Conservation (phyloP, 1,140 invertebrate species). For the Nautilus pompilius region DNA sequence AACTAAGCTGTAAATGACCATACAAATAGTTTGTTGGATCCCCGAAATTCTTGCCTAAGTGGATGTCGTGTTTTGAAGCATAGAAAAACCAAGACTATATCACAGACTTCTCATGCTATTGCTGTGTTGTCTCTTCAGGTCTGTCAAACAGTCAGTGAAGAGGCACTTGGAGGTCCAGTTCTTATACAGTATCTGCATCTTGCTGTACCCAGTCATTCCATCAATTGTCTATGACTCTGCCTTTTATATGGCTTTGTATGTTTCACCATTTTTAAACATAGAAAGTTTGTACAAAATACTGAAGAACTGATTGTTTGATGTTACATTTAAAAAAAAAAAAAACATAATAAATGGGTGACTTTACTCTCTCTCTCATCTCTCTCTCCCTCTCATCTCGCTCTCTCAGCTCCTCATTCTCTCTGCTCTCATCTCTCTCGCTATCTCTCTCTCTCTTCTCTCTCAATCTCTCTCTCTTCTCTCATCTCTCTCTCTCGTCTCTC, state of each 20-base stretch:
- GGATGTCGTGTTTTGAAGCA: not conserved
- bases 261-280: conserved; percentile 13
- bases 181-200: conserved; percentile 2
- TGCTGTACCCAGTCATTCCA: conserved; percentile 17
- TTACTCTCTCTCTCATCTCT: no score
- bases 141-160: not conserved
- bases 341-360: no score
- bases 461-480: no score
- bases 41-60: not conserved
- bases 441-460: no score
- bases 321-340: no score
- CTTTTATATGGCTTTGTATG: conserved; percentile 19
- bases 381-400: no score
- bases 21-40: conserved; percentile 4
- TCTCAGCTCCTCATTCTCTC: no score
- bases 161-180: conserved; percentile 7
- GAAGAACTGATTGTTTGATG: no score
- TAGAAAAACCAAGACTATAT: not conserved
- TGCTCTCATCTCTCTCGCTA: no score
- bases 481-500: no score
- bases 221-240: conserved; percentile 17
- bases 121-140: conserved; percentile 8
- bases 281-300: no score
- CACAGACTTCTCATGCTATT: not conserved
- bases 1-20: no score